Evolutionary conservation across 2,888 invertebrate species (phyloP), one percentile per base, ranked within the genome.

Genomic region (Orchesellides sinensis): DNA sequence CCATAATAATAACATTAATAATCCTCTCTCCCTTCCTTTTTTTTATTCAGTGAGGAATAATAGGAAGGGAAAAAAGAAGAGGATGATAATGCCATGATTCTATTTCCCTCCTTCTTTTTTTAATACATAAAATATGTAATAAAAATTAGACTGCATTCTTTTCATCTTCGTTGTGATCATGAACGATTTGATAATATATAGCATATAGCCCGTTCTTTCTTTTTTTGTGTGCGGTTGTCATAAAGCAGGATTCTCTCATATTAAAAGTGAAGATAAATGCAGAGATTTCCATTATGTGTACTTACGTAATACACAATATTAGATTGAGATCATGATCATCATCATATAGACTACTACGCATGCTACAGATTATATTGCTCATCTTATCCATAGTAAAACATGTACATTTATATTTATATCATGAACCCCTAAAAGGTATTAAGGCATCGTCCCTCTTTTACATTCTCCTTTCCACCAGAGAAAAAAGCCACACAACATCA

Each of bases 401-500:
- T 14, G n/a, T 40, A 40, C n/a, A 40, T 40, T 40, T 40, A 40
- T n/a, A n/a, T n/a, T n/a, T n/a, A n/a, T n/a, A n/a, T n/a, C n/a
- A n/a, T n/a, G n/a, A n/a, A n/a, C n/a, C n/a, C n/a, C n/a, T n/a
- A n/a, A n/a, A n/a, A n/a, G n/a, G n/a, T n/a, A n/a, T n/a, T n/a
- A n/a, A n/a, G n/a, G 59, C 59, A 59, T 29, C 59, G 29, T 59
- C 59, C 25, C 25, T 29, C 14, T n/a, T 17, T n/a, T 49, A 49
- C n/a, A 12, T n/a, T 49, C 17, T 17, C 17, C 52, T 12, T 49
- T 6, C 6, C 17, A 49, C 17, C 14, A 35, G n/a, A n/a, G 5
- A 25, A 59, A 59, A 59, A 29, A 40, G 40, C 47, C 49, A 68
- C n/a, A n/a, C 49, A 49, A 45, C 40, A 65, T 65, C 45, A 65